These are phyloP conservation scores for Dicyrtomina minuta DNA, from an alignment of 2,888 invertebrate species.

Conservation along the genomic window DNA sequence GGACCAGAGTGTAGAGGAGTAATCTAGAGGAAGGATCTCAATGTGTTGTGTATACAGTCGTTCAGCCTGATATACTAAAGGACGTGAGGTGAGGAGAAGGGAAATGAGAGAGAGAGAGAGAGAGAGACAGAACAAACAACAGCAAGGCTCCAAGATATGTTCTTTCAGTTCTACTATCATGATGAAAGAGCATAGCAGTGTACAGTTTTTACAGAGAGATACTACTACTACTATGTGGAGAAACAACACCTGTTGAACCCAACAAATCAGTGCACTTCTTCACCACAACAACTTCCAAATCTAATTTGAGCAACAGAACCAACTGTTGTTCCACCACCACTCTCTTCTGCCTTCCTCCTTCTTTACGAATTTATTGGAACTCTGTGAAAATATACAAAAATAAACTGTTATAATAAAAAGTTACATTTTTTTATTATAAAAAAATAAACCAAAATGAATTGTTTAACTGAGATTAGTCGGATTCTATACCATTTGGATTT, in stretches of 20 bases:
- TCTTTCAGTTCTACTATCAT: neutral
- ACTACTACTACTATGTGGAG: too few relatives aligned
- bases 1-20: too few relatives aligned
- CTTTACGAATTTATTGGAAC: too few relatives aligned
- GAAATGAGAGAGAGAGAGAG: neutral
- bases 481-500: slow-evolving; percentile 50
- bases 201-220: too few relatives aligned
- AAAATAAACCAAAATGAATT: slow-evolving; percentile 19
- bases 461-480: slow-evolving; percentile 42
- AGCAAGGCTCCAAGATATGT: neutral
- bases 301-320: neutral
- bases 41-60: too few relatives aligned
- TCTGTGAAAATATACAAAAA: neutral
- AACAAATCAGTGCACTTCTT: slow-evolving; percentile 24
- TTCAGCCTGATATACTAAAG: neutral
- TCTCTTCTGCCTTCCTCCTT: too few relatives aligned
- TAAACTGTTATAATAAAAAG: too few relatives aligned
- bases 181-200: neutral
- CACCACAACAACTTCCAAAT: too few relatives aligned
- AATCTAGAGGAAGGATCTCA: neutral
- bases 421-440: slow-evolving; percentile 3
- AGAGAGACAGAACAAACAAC: neutral
- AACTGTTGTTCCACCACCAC: too few relatives aligned
- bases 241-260: slow-evolving; percentile 27
- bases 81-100: slow-evolving; percentile 3